These are phyloP conservation scores for Bombus ignitus DNA, from an alignment of 1,140 invertebrate genomes.

Conservation along the genomic window DNA sequence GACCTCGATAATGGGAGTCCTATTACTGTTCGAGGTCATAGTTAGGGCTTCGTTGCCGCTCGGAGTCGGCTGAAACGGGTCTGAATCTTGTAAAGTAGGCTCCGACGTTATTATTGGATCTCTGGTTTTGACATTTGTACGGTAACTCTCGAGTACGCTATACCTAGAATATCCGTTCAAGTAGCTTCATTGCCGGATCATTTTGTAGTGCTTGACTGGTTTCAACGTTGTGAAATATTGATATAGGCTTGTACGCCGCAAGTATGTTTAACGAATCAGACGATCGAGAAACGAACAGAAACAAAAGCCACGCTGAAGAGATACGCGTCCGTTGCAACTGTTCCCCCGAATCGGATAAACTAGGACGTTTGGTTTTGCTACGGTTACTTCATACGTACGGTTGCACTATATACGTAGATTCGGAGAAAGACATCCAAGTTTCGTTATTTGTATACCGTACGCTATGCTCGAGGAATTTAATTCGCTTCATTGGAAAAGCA, in stretches of 20 bases:
- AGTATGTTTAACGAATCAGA: neutral
- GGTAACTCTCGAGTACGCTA: neutral
- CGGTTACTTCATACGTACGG: too few species aligned
- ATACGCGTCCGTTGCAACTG: neutral
- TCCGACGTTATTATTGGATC: conserved; percentile 17
- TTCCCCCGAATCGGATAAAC: too few species aligned
- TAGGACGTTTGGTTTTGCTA: neutral
- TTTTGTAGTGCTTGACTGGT: neutral
- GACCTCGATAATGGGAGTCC: conserved; percentile 36
- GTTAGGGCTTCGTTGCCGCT: conserved; percentile 11
- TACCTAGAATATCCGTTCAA: neutral
- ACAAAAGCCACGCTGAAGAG: neutral
- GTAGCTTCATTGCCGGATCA: neutral
- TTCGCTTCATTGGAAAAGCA: neutral
- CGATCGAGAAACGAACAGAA: neutral
- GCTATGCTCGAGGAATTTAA: neutral
- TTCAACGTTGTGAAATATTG: neutral
- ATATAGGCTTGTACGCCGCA: neutral
- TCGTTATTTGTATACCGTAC: neutral
- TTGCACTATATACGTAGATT: too few species aligned
- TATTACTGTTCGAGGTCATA: conserved; percentile 21
- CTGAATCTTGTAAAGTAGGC: conserved; percentile 20
- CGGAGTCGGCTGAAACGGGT: neutral
- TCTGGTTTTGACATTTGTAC: conserved; percentile 29
- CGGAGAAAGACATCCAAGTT: neutral